Evolutionary conservation across 2,797 vertebrate genomes (phyloP).

Genomic region (Gambusia yucatana): DNA sequence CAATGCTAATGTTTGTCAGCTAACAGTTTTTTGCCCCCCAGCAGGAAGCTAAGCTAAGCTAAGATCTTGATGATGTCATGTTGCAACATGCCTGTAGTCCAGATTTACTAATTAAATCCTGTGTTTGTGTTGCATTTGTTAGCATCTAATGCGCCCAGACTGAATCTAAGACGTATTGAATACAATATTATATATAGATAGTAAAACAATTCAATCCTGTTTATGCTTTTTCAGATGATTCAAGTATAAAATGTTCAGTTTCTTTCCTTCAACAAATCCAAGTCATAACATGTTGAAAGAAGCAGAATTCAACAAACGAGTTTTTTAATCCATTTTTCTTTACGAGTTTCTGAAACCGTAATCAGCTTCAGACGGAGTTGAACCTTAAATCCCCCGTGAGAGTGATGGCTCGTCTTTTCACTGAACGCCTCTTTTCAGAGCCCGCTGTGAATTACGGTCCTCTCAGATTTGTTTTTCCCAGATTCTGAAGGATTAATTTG

Average conservation of each 20-base stretch:
- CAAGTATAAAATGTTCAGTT: neutral
- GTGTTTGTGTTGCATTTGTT: neutral
- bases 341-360: neutral
- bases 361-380: neutral
- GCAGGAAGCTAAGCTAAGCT: too few relatives aligned
- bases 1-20: too few relatives aligned
- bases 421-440: slow-evolving; percentile 11
- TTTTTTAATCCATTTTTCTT: neutral
- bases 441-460: slow-evolving; percentile 33
- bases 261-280: neutral
- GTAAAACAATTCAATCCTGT: neutral
- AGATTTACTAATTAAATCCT: neutral
- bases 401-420: slow-evolving; percentile 9
- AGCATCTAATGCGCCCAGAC: neutral
- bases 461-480: slow-evolving; percentile 19
- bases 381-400: slow-evolving; percentile 4
- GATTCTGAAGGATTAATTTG: slow-evolving; percentile 47
- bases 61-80: too few relatives aligned
- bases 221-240: neutral
- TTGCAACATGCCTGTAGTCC: too few relatives aligned
- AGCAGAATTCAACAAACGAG: neutral
- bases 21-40: too few relatives aligned
- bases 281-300: neutral
- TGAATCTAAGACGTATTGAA: neutral
- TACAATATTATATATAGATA: neutral